Evolutionary conservation across 2,113 vertebrate genomes (phyloP).

Genomic region (Salminus brasiliensis): DNA sequence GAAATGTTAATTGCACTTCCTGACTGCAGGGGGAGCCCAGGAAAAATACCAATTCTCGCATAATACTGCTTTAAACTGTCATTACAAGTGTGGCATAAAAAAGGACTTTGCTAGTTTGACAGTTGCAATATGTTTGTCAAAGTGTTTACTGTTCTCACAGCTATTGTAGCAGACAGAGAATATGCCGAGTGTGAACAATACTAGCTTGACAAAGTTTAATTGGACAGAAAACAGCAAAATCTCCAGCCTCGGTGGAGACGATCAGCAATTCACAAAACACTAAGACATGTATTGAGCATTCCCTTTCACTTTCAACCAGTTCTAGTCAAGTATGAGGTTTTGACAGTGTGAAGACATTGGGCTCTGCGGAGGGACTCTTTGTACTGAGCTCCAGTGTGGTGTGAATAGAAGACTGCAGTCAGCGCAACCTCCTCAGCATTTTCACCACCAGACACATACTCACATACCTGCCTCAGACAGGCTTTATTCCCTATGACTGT

Average conservation of each 20-base stretch:
- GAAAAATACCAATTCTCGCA: too few relatives aligned
- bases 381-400: background rate
- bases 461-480: background rate
- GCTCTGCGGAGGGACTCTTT: background rate
- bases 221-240: background rate
- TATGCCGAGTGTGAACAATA: background rate
- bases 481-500: background rate
- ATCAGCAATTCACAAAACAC: constrained; percentile 1
- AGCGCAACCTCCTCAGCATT: background rate
- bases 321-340: background rate
- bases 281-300: background rate
- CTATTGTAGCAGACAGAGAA: background rate
- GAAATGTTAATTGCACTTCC: too few relatives aligned
- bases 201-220: background rate
- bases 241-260: background rate
- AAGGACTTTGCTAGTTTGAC: too few relatives aligned
- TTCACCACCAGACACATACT: background rate
- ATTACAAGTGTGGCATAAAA: too few relatives aligned
- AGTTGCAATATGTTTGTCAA: too few relatives aligned
- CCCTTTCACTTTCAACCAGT: background rate
- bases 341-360: background rate
- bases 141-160: background rate
- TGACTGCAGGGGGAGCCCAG: too few relatives aligned
- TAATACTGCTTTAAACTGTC: too few relatives aligned
- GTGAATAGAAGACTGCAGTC: background rate